Conservation (phyloP, 1,140 invertebrate species). For the Tenebrio molitor region DNA sequence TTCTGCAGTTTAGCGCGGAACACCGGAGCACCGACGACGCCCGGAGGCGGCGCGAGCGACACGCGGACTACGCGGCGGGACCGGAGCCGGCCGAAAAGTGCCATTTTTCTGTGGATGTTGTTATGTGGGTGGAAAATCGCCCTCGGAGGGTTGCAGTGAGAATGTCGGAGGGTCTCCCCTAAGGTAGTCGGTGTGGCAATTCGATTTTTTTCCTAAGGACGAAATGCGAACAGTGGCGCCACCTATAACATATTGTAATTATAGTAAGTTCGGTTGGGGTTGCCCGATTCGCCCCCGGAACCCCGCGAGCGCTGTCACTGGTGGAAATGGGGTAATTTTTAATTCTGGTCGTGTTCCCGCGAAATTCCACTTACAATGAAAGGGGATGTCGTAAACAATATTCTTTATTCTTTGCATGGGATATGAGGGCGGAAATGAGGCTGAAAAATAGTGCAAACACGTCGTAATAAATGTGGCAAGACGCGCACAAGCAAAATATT, state of each 20-base stretch:
- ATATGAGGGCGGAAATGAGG: conserved; percentile 27
- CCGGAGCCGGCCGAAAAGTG: background rate
- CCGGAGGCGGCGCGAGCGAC: conserved; percentile 3
- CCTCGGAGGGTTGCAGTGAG: background rate
- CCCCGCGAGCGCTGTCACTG: conserved; percentile 7
- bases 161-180: background rate
- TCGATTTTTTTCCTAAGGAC: background rate
- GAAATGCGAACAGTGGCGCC: background rate
- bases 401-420: conserved; percentile 31
- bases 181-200: background rate
- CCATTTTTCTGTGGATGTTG: background rate
- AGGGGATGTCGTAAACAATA: conserved; percentile 28
- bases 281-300: too few species aligned
- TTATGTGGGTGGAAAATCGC: background rate
- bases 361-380: background rate
- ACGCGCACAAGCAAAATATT: conserved; percentile 27
- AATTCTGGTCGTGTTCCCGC: conserved; percentile 11
- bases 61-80: conserved; percentile 1
- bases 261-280: background rate
- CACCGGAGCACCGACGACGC: background rate
- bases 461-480: conserved; percentile 31
- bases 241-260: background rate
- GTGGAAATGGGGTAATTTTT: background rate
- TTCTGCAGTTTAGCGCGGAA: conserved; percentile 44
- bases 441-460: conserved; percentile 31